Evolutionary conservation across 2,888 invertebrate species (phyloP).

Genomic region (Drosophila tripunctata): DNA sequence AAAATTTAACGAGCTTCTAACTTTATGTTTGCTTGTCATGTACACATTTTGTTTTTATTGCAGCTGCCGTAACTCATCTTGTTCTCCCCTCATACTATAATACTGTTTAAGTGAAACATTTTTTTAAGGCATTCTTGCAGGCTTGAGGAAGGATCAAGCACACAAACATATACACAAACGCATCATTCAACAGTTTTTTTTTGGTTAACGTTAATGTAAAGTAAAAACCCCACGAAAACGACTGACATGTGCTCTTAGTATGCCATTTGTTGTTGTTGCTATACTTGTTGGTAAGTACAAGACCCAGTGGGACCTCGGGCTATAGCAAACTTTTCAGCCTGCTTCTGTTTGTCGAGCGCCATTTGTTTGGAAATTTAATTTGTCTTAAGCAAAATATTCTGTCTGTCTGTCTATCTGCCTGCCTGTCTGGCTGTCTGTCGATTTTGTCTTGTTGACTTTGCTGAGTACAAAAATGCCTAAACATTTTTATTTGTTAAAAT

Average conservation of each 20-base stretch:
- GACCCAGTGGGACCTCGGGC: conserved; percentile 34
- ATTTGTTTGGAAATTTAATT: conserved; percentile 78
- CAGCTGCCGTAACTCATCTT: conserved; percentile 22
- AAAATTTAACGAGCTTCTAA: conserved; percentile 77
- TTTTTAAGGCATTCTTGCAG: conserved; percentile 61
- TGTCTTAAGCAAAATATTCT: conserved; percentile 57
- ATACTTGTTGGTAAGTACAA: conserved; percentile 27
- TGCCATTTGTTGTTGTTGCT: conserved; percentile 27
- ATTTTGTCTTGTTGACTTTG: conserved; percentile 28
- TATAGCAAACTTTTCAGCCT: conserved; percentile 61
- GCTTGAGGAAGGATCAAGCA: conserved; percentile 10
- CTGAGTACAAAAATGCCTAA: conserved; percentile 12
- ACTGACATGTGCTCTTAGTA: conserved; percentile 58
- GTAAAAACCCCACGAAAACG: conserved; percentile 33
- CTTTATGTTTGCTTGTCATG: conserved; percentile 80
- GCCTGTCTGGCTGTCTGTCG: not conserved
- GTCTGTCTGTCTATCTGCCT: not conserved
- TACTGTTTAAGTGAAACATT: conserved; percentile 76
- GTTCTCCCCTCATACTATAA: not conserved
- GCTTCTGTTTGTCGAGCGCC: conserved; percentile 56
- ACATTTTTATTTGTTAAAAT: conserved; percentile 29
- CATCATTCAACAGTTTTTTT: conserved; percentile 65
- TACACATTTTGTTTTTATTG: conserved; percentile 77
- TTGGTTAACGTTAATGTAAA: conserved; percentile 51
- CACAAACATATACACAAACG: conserved; percentile 2